Evolutionary conservation across 2,888 invertebrate species (phyloP), one percentile per base, ranked within the genome.

Genomic region (Eugnorisma glareosa): DNA sequence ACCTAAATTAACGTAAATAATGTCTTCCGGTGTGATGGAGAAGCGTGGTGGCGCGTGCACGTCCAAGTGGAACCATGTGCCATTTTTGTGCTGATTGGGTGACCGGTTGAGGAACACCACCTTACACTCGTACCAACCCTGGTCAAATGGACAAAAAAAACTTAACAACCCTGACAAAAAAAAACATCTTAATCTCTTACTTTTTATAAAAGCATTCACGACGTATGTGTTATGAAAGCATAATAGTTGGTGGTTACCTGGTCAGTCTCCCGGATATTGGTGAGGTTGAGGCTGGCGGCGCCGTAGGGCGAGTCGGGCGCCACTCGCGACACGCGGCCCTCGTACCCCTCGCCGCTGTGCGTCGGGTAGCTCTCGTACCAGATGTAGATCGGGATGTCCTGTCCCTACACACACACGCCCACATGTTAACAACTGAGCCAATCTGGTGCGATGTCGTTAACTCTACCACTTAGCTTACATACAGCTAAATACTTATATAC

Each of bases 341-440:
- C 99, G 97, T 99, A 99, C 73, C 99, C 99, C 95, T 98, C 98
- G 91, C 98, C 99, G 95, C 99, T 98, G 97, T 99, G 99, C 88
- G 99, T 99, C 90, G 99, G 99, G 97, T 99, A 99, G 95, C 99
- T 99, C 97, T 99, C 99, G 97, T 99, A 99, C 98, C 99, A 99
- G 97, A 99, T 99, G 97, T 99, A 99, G 96, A 99, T 99, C 91
- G 99, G 99, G 96, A 99, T 98, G 97, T 99, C 99, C 97, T 99
- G 98, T 94, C 99, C 99, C 99, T 99, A 97, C 95, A 94, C 94
- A 95, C 93, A 88, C 93, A 88, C 82, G 73, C 67, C 57, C n/a
- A 43, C 54, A 80, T 67, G 80, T 94, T 92, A 93, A 84, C 66
- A 63, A 73, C 84, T 77, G 86, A 77, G 76, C 85, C 73, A 37